Evolutionary conservation across 2,113 vertebrate species (phyloP).

Genomic region (Picathartes gymnocephalus): DNA sequence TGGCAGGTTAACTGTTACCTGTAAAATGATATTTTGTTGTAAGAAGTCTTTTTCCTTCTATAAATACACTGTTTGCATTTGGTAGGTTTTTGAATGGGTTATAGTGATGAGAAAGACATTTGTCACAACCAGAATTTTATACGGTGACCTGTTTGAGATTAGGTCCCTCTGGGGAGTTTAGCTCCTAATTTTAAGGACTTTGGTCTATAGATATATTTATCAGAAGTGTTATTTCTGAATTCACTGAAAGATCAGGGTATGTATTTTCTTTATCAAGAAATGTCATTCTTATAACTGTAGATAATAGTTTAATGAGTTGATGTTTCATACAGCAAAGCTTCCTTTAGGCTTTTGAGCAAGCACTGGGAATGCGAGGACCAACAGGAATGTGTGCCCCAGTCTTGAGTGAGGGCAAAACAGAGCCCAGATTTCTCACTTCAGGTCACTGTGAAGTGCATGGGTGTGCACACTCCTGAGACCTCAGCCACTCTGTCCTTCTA

Average conservation of each 20-base stretch:
- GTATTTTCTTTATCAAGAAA: background rate
- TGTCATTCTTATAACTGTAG: background rate
- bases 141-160: background rate
- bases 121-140: background rate
- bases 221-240: background rate
- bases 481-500: background rate
- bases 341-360: background rate
- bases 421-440: background rate
- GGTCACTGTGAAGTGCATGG: background rate
- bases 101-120: background rate
- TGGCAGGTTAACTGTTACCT: background rate
- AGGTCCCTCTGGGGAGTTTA: background rate
- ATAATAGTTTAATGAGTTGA: background rate
- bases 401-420: background rate
- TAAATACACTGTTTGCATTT: background rate
- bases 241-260: background rate
- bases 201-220: too few relatives aligned
- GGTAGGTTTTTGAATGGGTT: background rate
- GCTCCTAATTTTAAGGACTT: background rate
- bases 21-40: background rate
- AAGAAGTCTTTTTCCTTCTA: background rate
- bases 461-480: background rate
- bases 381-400: accelerated
- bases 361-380: background rate
- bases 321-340: background rate